phyloP scores from a whole-genome alignment of 2,113 vertebrate genomes.

The Pheucticus melanocephalus region DNA sequence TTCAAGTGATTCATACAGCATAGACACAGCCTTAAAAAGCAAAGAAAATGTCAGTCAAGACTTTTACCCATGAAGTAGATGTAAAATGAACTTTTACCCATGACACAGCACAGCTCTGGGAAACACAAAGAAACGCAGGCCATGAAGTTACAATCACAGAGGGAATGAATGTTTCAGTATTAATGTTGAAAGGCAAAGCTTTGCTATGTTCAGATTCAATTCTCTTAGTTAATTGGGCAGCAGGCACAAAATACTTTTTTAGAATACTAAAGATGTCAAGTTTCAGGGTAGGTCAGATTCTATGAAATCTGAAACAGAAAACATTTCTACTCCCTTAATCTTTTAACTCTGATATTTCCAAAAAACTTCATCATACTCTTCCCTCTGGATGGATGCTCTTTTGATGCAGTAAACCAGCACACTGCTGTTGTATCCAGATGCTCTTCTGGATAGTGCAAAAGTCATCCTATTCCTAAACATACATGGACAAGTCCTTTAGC shows the following conservation, averaged over 20 bases:
- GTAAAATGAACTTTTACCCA: not conserved
- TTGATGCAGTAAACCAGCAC: not conserved
- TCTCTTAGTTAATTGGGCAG: not conserved
- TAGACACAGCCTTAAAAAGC: constrained; percentile 59
- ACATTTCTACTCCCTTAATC: not conserved
- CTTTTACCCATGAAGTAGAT: not conserved
- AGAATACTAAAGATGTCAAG: not conserved
- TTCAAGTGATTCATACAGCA: constrained; percentile 52
- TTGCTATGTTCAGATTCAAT: not conserved
- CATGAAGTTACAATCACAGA: not conserved
- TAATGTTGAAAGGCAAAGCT: not conserved
- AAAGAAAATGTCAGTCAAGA: constrained; percentile 9
- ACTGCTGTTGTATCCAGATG: not conserved
- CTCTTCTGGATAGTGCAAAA: not conserved
- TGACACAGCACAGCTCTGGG: not conserved
- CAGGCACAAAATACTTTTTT: not conserved
- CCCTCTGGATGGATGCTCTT: not conserved
- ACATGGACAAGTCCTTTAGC: not conserved
- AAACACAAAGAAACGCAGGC: not conserved
- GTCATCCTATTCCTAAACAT: not conserved
- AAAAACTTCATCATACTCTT: not conserved
- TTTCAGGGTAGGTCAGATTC: not conserved
- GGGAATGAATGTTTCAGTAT: not conserved
- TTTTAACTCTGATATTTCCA: not conserved
- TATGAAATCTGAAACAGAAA: not conserved